Evolutionary conservation across 2,888 invertebrate genomes (phyloP), one percentile per base, ranked within the genome.

Genomic region (Spialia ferax): DNA sequence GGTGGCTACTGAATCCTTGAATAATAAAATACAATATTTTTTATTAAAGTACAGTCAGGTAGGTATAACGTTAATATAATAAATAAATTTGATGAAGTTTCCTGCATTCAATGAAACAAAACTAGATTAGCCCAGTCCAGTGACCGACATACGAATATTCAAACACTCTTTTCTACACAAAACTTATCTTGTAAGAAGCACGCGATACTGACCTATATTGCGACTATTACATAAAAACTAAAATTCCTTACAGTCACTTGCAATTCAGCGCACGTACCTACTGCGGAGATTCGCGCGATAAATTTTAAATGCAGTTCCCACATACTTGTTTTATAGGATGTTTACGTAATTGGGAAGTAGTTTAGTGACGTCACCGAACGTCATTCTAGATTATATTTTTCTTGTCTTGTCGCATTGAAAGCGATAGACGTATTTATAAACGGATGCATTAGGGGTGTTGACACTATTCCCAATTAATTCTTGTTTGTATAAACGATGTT

Each of bases 341-440:
- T 67, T 67, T 67, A 67, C 55, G 61, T 67, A 67, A 67, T 61
- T 55, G 67, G 67, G 67, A 67, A 55, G 67, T 18, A 7, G 45
- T 29, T 13, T 29, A 11, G 15, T 67, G 61, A 67, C 61, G 67
- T 67, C 67, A 61, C 26, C 10, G 15, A 26, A 45, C 66, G 60
- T 66, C 66, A 66, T 54, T 55, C 63, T 56, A 45, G 22, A 60
- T 42, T 54, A 54, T 52, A 22, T 6, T 20, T 20, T 15, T 22
- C 18, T 20, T 26, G 50, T 2, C 26, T 20, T 29, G 60, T 32
- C 29, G 10, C 18, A 66, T 20, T 29, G 1, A 10, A 52, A 54
- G 11, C 38, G 48, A 20, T 20, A 11, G 20, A 48, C 20, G 10
- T 48, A 48, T 3, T 11, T 11, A 48, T 48, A 20, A 20, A 1